Percentiles rank a stretch among this genome's conserved stretches.
Conservation (phyloP, 1,140 invertebrate species). For the Pseudomyrmex sp. region DNA sequence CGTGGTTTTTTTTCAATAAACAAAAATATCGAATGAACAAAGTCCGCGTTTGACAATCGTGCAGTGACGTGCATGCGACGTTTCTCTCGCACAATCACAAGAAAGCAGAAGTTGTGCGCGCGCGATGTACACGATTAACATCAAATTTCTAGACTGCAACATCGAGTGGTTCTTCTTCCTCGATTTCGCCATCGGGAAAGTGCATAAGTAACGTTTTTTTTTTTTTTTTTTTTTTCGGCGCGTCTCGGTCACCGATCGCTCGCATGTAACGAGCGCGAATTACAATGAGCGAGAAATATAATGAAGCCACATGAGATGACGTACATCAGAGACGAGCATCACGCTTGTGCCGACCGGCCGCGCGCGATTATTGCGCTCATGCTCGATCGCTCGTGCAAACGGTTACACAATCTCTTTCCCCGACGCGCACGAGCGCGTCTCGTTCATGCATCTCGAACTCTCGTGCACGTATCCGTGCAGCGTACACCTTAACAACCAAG, state of each 20-base stretch:
- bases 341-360: neutral
- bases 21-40: too few relatives aligned
- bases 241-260: conserved; percentile 22
- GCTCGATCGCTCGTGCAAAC: conserved; percentile 51
- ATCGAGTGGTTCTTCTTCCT: neutral
- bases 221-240: conserved; percentile 34
- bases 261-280: neutral
- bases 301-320: neutral
- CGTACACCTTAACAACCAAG: neutral
- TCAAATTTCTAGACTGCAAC: conserved; percentile 45
- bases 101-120: conserved; percentile 4
- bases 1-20: neutral
- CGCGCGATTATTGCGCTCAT: conserved; percentile 40
- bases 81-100: neutral
- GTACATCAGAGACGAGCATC: conserved; percentile 13
- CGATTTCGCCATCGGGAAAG: conserved; percentile 47
- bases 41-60: neutral
- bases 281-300: neutral
- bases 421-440: neutral
- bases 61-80: conserved; percentile 3
- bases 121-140: conserved; percentile 16
- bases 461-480: conserved; percentile 6
- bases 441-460: conserved; percentile 39
- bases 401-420: conserved; percentile 11
- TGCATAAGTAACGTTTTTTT: neutral